These are phyloP conservation scores for Choristoneura rosaceana DNA, from an alignment of 2,888 invertebrate species.

Conservation along the genomic window DNA sequence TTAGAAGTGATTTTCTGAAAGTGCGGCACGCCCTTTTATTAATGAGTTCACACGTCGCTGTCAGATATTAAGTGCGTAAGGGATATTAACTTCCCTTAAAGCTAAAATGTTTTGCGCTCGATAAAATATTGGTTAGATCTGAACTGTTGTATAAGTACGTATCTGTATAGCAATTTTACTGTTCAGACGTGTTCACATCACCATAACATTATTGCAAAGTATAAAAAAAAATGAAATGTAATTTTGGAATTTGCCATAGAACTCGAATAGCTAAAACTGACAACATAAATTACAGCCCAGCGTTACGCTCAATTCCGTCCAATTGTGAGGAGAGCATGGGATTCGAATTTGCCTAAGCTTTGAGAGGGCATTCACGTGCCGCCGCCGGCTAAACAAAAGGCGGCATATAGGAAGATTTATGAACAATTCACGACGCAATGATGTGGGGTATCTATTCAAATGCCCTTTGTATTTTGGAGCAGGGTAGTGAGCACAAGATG, in stretches of 20 bases:
- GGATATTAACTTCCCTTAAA: slow-evolving; percentile 2
- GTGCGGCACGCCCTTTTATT: slow-evolving; percentile 34
- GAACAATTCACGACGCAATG: slow-evolving; percentile 79
- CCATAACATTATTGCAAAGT: background rate
- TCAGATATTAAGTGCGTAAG: slow-evolving; percentile 6
- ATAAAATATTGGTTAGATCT: background rate
- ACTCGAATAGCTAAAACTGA: slow-evolving; percentile 33
- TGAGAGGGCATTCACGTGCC: slow-evolving; percentile 62
- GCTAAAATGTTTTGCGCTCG: background rate
- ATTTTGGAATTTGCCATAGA: background rate
- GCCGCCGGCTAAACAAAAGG: slow-evolving; percentile 76
- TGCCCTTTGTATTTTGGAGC: slow-evolving; percentile 66
- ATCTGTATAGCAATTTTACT: background rate
- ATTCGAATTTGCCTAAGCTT: slow-evolving; percentile 59
- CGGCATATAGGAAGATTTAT: slow-evolving; percentile 78
- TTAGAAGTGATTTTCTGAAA: slow-evolving; percentile 40
- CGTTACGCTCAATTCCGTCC: slow-evolving; percentile 50
- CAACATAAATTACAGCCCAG: slow-evolving; percentile 45
- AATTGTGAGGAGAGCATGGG: slow-evolving; percentile 59
- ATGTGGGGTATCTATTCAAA: slow-evolving; percentile 80
- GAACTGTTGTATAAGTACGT: background rate
- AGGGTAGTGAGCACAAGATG: slow-evolving; percentile 68
- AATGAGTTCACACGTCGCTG: slow-evolving; percentile 30
- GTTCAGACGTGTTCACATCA: too few species aligned
- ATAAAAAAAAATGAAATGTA: background rate